Base-by-base conservation (phyloP, 23 tunicate species). In the Ascidia mentula region DNA sequence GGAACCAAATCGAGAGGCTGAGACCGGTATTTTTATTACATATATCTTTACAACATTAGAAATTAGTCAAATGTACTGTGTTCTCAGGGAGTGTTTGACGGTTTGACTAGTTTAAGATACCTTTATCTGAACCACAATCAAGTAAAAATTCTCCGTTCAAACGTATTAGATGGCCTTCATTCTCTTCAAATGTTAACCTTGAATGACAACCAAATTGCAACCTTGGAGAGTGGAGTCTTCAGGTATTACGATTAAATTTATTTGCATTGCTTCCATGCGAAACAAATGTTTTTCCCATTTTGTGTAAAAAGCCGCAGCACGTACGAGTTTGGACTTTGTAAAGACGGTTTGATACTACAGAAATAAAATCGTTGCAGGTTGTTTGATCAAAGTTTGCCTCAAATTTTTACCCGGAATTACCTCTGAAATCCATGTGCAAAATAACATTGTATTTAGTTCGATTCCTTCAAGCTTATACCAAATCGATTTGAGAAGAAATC, bases 121-220 rank as follows among this genome's bases (percentile, higher is more conserved):
- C 31, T 79, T 45, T 38, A 34, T 20, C 46, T 79, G 0, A 60
- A 35, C 30, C 42, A 69, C 74, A 79, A 79, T 46, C 38, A 60
- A 24, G 28, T 79, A 15, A 38, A 53, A 37, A n/a, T 37, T 37
- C n/a, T 79, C 15, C 38, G 28, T 20, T 6, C 59, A 0, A 45
- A 36, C 18, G 74, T 61, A 32, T 79, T 79, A 22, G 83, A 79
- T 79, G 42, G 24, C 33, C 34, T 79, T 53, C 22, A 31, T 36
- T 36, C 75, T 36, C 59, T 59, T 0, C 40, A 79, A 34, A 69
- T 34, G 13, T 46, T 79, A 33, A 24, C 20, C 36, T 79, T 79
- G 46, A 22, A 36, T n/a, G 33, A 39, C 65, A 79, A 79, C 32
- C 40, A 37, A n/a, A 79, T 79, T 38, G 75, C 36, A 18, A 13